Base-by-base conservation (phyloP, 1,140 invertebrate species). In the Cataglyphis hispanica region DNA sequence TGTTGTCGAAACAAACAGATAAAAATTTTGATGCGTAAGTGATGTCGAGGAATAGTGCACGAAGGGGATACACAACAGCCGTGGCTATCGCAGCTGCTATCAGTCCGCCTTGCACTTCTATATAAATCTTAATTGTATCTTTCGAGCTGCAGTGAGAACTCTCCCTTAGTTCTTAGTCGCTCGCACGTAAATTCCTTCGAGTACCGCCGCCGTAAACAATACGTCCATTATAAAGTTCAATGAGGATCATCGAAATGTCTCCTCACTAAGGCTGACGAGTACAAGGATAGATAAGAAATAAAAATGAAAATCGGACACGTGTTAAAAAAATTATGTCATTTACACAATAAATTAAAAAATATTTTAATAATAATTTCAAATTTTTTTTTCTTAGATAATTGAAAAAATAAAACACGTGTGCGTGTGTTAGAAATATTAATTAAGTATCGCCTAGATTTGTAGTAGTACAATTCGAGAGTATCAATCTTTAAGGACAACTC, bases 51-150 rank as follows among this genome's bases (percentile, higher is more conserved):
- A 72, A 60, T 74, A 74, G 67, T 46, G 34, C n/a, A 37, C 78
- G 67, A 74, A 72, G 27, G 46, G 34, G 67, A 74, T 60, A 67
- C 40, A 74, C 40, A 74, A 83, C 78, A 83, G 53, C 67, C 53
- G 67, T 74, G 67, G 70, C 78, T 67, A 83, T 83, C 72, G 67
- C 78, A 60, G 78, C 67, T 83, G 78, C 67, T 50, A 50, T 50
- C 46, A 19, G 16, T 50, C 46, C 87, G 84, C 61, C 75, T 74
- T 75, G 81, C 83, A 46, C 67, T 75, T 43, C 40, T 81, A 89
- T 75, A 89, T 89, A 89, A 89, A 89, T 89, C 87, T 89, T 89
- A 89, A 89, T 89, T 89, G 87, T 86, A 80, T 88, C 87, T 88
- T 89, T 89, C 83, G 87, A 75, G 84, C 84, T 75, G 81, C 67